Evolutionary conservation across 2,888 invertebrate genomes (phyloP), one percentile per base, ranked within the genome.

Genomic region (Caradrina clavipalpis): DNA sequence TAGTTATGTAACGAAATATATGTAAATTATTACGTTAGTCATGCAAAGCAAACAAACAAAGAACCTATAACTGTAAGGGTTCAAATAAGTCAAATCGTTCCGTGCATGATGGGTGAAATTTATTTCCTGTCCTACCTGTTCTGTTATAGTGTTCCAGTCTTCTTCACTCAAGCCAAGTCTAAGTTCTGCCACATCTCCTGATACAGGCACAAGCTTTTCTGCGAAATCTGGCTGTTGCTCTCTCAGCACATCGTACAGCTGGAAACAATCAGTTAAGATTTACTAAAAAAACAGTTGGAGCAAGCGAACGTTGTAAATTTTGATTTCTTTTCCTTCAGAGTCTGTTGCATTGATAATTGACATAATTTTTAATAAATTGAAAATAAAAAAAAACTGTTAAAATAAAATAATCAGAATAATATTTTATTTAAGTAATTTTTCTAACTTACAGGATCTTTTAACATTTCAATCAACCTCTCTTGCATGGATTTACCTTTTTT

Each of bases 131-230:
- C 22, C 17, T 47, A 47, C 47, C 47, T 47, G 47, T 47, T 47
- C n/a, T 17, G n/a, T 47, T 17, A 47, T 17, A 47, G 47, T 47
- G 47, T n/a, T 47, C 47, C 47, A 47, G 47, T 47, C 47, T 47
- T 47, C 22, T 6, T 80, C 65, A n/a, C 57, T 62, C 1, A 80
- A 17, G 6, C 78, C 80, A 47, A 80, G 69, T 42, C 35, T 68
- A 0, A 69, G 21, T 3, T 78, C 69, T 1, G 75, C n/a, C 8
- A 70, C 59, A 21, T 80, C 80, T 10, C 80, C 80, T 11, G 56
- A 51, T 10, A 80, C 39, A 0, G 57, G 21, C 0, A 60, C 45
- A 0, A 80, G 55, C 8, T 56, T 69, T 4, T 69, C 15, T 1
- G 19, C 50, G 4, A 81, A 80, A 15, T 63, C 10, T 8, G 80